Conservation (phyloP, 2,888 invertebrate genomes). For the Horisme vitalbata region DNA sequence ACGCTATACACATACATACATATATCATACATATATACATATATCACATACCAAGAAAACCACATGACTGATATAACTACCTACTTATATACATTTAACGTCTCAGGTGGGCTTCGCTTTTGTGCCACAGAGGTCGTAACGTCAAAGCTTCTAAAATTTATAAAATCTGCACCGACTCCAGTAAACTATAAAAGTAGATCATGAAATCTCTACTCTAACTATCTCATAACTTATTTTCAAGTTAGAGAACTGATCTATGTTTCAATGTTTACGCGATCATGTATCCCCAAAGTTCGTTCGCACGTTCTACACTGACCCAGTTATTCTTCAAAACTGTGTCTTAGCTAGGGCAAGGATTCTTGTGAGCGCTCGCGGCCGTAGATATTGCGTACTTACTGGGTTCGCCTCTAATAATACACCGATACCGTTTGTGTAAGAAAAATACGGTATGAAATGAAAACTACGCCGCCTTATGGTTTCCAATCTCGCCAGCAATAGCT, state of each 20-base stretch:
- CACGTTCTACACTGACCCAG: slow-evolving; percentile 6
- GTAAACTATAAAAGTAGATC: too few species aligned
- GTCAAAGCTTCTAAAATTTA: too few species aligned
- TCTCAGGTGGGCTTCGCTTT: too few species aligned
- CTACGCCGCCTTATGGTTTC: slow-evolving; percentile 68
- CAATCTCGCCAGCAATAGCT: slow-evolving; percentile 61
- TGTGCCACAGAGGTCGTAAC: too few species aligned
- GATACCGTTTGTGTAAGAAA: slow-evolving; percentile 75
- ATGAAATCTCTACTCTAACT: too few species aligned
- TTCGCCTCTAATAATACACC: slow-evolving; percentile 77
- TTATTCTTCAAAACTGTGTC: slow-evolving; percentile 8
- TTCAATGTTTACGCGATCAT: neutral
- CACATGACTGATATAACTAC: too few species aligned
- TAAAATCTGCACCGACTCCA: too few species aligned
- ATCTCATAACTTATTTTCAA: too few species aligned
- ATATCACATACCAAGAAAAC: too few species aligned
- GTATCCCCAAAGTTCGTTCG: slow-evolving; percentile 1
- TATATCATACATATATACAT: too few species aligned
- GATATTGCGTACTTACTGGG: slow-evolving; percentile 81
- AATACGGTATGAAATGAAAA: slow-evolving; percentile 76
- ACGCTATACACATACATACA: too few species aligned
- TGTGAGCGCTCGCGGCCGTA: slow-evolving; percentile 57
- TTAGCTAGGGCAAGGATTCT: slow-evolving; percentile 62
- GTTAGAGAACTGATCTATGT: neutral
- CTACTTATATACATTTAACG: too few species aligned